Conservation (phyloP, 2,113 vertebrate genomes). For the Tiliqua scincoides region DNA sequence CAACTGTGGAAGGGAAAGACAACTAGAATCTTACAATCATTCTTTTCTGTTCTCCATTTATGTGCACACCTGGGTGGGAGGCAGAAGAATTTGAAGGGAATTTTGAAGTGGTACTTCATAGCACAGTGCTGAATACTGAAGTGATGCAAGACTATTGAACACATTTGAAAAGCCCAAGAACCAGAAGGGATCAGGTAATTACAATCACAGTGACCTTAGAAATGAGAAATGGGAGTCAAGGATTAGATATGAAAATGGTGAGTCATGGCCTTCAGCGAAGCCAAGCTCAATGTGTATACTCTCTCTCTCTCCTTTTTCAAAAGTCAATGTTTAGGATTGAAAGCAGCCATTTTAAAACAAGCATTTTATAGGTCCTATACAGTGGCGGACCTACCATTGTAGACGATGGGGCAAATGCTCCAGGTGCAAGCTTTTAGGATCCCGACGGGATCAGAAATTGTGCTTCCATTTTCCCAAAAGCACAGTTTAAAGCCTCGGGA, state of each 20-base stretch:
- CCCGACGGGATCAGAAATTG: too few relatives aligned
- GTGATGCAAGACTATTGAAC: conserved; percentile 6
- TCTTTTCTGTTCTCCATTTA: background rate
- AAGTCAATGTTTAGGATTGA: background rate
- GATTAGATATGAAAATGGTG: background rate
- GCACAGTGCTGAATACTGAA: background rate
- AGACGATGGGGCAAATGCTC: too few relatives aligned
- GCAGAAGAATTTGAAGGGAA: background rate
- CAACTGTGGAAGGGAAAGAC: background rate
- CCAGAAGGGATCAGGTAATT: background rate
- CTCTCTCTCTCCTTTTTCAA: background rate
- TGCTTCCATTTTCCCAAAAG: too few relatives aligned
- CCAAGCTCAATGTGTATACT: background rate
- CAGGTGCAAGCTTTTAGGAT: too few relatives aligned
- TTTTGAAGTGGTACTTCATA: background rate
- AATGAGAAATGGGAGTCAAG: background rate
- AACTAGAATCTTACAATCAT: background rate
- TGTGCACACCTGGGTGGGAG: background rate
- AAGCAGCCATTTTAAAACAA: background rate
- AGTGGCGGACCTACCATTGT: too few relatives aligned
- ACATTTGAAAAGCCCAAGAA: background rate
- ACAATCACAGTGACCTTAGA: conserved; percentile 4
- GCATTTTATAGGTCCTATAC: background rate
- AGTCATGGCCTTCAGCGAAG: background rate
- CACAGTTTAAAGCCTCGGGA: too few relatives aligned